These are phyloP conservation scores for Ciona savignyi DNA, from an alignment of 23 tunicate genomes.

Conservation along the genomic window DNA sequence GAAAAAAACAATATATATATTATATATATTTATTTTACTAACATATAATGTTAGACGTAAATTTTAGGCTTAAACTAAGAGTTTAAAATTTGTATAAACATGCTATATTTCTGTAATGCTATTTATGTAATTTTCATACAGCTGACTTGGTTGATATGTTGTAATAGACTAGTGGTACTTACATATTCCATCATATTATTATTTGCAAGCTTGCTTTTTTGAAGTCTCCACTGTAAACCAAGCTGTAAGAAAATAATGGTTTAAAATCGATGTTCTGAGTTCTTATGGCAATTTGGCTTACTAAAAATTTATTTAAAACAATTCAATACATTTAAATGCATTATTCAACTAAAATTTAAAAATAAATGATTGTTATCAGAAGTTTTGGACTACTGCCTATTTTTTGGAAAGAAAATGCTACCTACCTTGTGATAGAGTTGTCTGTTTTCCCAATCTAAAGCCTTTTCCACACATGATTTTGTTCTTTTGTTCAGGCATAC, in stretches of 20 bases:
- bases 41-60: no score
- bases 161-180: slow-evolving; percentile 17
- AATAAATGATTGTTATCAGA: background rate
- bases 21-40: no score
- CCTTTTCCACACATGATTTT: slow-evolving; percentile 40
- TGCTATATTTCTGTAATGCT: no score
- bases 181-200: slow-evolving; percentile 85
- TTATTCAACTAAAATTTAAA: background rate
- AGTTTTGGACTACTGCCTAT: no score
- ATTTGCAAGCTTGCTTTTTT: slow-evolving; percentile 31
- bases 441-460: slow-evolving; percentile 83
- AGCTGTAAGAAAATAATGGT: slow-evolving; percentile 35
- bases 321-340: background rate
- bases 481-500: slow-evolving; percentile 75
- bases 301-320: background rate
- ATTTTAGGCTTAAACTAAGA: no score
- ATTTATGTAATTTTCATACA: no score
- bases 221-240: slow-evolving; percentile 85
- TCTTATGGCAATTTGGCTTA: background rate
- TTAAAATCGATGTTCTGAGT: background rate
- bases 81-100: no score
- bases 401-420: no score
- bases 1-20: no score
- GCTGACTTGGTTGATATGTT: background rate
- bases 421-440: slow-evolving; percentile 86